These are phyloP conservation scores for Agonopterix arenella DNA, from an alignment of 2,888 invertebrate genomes.

Conservation along the genomic window DNA sequence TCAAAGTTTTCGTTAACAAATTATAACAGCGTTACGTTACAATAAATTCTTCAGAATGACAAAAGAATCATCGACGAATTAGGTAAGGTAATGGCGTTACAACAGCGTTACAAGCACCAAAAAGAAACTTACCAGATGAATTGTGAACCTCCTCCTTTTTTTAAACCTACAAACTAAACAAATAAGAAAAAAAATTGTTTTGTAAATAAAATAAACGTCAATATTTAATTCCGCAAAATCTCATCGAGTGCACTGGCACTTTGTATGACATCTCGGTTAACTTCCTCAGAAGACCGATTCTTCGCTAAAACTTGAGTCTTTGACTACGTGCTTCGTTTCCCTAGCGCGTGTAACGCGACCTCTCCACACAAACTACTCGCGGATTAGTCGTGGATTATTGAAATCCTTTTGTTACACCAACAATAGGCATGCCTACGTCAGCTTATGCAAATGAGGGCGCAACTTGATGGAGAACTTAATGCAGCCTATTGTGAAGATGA, in stretches of 20 bases:
- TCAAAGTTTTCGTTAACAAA: too few relatives aligned
- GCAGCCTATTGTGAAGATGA: too few relatives aligned
- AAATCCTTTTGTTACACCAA: constrained; percentile 30
- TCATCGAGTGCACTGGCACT: neutral
- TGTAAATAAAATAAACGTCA: neutral
- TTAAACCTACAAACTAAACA: too few relatives aligned
- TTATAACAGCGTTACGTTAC: too few relatives aligned
- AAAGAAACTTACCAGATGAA: too few relatives aligned
- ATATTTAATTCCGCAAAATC: neutral
- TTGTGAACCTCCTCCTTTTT: too few relatives aligned
- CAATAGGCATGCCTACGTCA: constrained; percentile 24
- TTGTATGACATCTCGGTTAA: constrained; percentile 18
- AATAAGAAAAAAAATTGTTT: too few relatives aligned
- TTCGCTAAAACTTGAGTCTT: constrained; percentile 25
- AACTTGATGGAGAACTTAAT: neutral
- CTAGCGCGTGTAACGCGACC: constrained; percentile 11
- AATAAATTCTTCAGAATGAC: too few relatives aligned
- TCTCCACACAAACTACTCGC: constrained; percentile 11
- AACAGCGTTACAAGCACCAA: too few relatives aligned
- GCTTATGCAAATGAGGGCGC: constrained; percentile 27
- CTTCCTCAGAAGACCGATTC: constrained; percentile 20
- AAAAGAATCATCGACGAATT: too few relatives aligned
- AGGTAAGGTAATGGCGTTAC: too few relatives aligned
- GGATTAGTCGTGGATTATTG: constrained; percentile 24
- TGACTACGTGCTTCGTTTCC: constrained; percentile 35